Conservation (phyloP, 2,888 invertebrate species). For the Pedicia rivosa region DNA sequence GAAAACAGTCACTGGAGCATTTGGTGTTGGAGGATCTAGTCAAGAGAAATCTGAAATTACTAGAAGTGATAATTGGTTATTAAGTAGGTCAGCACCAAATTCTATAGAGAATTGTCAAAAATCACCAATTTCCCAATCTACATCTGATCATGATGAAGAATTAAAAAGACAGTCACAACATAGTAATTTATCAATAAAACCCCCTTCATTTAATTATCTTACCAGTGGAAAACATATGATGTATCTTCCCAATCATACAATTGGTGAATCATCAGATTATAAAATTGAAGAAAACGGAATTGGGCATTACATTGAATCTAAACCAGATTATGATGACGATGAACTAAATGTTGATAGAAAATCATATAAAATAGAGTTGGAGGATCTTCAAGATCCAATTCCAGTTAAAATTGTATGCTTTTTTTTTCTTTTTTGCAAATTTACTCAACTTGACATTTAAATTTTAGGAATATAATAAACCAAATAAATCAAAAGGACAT, state of each 20-base stretch:
- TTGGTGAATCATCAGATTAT: slow-evolving; percentile 23
- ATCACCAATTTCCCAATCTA: background rate
- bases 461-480: background rate
- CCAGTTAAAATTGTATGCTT: too few species aligned
- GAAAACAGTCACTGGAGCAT: slow-evolving; percentile 48
- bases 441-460: background rate
- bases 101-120: slow-evolving; percentile 38
- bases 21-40: slow-evolving; percentile 31
- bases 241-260: slow-evolving; percentile 40
- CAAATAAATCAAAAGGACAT: slow-evolving; percentile 31
- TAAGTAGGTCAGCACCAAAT: slow-evolving; percentile 65
- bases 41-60: slow-evolving; percentile 18
- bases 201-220: slow-evolving; percentile 35
- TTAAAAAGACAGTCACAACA: background rate
- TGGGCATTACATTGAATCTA: too few species aligned
- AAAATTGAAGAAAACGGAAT: too few species aligned
- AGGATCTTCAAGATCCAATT: too few species aligned
- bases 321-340: background rate
- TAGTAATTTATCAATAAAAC: slow-evolving; percentile 15
- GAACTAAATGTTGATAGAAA: background rate
- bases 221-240: slow-evolving; percentile 58
- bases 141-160: slow-evolving; percentile 2
- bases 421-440: background rate
- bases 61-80: slow-evolving; percentile 53
- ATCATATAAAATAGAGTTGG: background rate